phyloP scores from a whole-genome alignment of 1,140 invertebrate species.

The Oncopodura yosiiana region DNA sequence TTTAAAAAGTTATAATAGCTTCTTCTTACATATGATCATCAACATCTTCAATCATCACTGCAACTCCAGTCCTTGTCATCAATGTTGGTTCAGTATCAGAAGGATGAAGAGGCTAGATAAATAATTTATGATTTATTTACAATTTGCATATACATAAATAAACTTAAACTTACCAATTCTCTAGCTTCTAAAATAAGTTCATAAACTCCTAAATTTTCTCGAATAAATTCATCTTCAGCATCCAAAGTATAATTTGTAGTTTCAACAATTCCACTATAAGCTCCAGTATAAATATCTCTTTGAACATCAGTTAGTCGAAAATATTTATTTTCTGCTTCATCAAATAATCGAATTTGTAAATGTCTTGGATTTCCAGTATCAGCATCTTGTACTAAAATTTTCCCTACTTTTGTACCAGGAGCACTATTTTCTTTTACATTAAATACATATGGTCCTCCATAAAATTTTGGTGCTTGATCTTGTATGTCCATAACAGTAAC shows the following conservation, averaged over 20 bases:
- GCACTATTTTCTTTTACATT: slow-evolving; percentile 59
- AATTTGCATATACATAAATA: slow-evolving; percentile 20
- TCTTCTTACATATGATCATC: slow-evolving; percentile 30
- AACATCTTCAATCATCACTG: slow-evolving; percentile 29
- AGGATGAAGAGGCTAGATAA: slow-evolving; percentile 40
- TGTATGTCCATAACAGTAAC: slow-evolving; percentile 66
- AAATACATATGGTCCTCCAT: slow-evolving; percentile 30
- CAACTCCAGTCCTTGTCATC: slow-evolving; percentile 26
- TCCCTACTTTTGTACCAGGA: slow-evolving; percentile 53
- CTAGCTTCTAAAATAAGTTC: neutral
- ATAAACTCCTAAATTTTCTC: slow-evolving; percentile 24
- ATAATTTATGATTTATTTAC: slow-evolving; percentile 28
- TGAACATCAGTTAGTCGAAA: slow-evolving; percentile 45
- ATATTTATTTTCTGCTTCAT: slow-evolving; percentile 56
- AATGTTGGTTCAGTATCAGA: slow-evolving; percentile 40
- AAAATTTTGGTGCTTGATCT: slow-evolving; percentile 58
- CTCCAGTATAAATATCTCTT: slow-evolving; percentile 24
- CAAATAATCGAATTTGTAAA: slow-evolving; percentile 50
- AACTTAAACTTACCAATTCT: neutral
- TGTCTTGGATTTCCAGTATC: slow-evolving; percentile 61
- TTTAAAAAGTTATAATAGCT: too few relatives aligned
- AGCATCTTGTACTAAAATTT: slow-evolving; percentile 54
- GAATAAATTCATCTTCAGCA: slow-evolving; percentile 33
- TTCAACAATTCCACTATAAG: slow-evolving; percentile 25
- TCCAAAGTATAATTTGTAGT: slow-evolving; percentile 30